Percentiles rank a stretch among this genome's conserved stretches.
These are phyloP conservation scores for Gasteruption jaculator DNA, from an alignment of 2,888 invertebrate species.

Conservation along the genomic window DNA sequence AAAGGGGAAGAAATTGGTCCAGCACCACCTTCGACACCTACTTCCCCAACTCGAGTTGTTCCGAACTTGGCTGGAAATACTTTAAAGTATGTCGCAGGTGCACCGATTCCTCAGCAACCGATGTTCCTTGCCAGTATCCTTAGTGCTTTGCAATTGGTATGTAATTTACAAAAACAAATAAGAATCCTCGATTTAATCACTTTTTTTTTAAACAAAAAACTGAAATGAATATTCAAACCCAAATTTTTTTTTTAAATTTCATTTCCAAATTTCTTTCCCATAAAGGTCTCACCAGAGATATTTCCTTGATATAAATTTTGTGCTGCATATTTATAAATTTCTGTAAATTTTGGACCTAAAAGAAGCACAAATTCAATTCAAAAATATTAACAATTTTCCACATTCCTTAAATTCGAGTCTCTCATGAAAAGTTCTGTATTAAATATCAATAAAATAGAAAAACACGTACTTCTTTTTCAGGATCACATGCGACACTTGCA, in stretches of 20 bases:
- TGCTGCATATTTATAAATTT: background rate
- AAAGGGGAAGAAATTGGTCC: constrained; percentile 51
- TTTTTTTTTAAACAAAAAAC: background rate
- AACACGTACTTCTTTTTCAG: constrained; percentile 41
- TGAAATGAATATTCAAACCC: too few relatives aligned
- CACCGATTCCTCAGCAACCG: constrained; percentile 72
- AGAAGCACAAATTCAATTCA: too few relatives aligned
- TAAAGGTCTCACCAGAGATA: too few relatives aligned
- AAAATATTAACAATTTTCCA: too few relatives aligned
- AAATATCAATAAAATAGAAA: too few relatives aligned
- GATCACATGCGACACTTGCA: constrained; percentile 70
- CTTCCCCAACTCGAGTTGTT: constrained; percentile 36
- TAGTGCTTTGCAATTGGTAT: constrained; percentile 64
- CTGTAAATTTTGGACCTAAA: too few relatives aligned
- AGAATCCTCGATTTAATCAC: background rate
- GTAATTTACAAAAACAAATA: too few relatives aligned
- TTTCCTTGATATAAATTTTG: too few relatives aligned
- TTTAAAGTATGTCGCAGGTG: constrained; percentile 62
- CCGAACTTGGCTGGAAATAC: constrained; percentile 41
- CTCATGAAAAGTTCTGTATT: background rate
- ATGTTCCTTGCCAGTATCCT: constrained; percentile 78
- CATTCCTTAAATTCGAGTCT: too few relatives aligned
- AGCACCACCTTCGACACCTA: constrained; percentile 29
- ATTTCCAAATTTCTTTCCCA: constrained; percentile 6
- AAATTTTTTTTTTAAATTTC: constrained; percentile 10